These are phyloP conservation scores for Patella pellucida DNA, from an alignment of 2,888 invertebrate species.

Conservation along the genomic window DNA sequence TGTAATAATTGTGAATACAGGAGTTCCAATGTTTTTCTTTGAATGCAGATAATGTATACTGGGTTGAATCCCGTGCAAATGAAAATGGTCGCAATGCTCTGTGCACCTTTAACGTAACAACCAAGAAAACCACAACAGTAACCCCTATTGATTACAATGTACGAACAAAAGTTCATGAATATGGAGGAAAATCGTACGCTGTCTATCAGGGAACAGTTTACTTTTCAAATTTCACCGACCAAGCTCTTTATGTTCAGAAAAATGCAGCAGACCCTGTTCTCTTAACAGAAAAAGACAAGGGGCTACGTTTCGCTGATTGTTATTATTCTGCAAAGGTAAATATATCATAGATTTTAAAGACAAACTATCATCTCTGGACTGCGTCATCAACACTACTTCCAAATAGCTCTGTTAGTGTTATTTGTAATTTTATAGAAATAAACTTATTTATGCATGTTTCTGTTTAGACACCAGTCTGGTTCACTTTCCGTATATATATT, in stretches of 20 bases:
- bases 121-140: constrained; percentile 45
- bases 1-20: too few relatives aligned
- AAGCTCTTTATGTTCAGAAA: constrained; percentile 60
- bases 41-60: constrained; percentile 62
- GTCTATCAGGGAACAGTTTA: constrained; percentile 61
- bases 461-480: too few relatives aligned
- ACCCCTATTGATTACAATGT: constrained; percentile 64
- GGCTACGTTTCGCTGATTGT: constrained; percentile 63
- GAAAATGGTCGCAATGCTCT: constrained; percentile 65
- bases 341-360: neutral
- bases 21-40: neutral
- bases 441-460: neutral
- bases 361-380: neutral
- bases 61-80: constrained; percentile 61
- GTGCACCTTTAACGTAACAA: constrained; percentile 50
- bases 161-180: constrained; percentile 70
- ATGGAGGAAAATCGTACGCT: constrained; percentile 71
- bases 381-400: neutral
- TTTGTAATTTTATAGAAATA: neutral
- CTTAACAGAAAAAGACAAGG: constrained; percentile 52
- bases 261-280: constrained; percentile 44
- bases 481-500: too few relatives aligned
- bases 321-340: constrained; percentile 48
- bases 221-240: constrained; percentile 66
- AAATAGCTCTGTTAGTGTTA: neutral